phyloP scores from a whole-genome alignment of 2,797 vertebrate species.

The Delichon dasypus region DNA sequence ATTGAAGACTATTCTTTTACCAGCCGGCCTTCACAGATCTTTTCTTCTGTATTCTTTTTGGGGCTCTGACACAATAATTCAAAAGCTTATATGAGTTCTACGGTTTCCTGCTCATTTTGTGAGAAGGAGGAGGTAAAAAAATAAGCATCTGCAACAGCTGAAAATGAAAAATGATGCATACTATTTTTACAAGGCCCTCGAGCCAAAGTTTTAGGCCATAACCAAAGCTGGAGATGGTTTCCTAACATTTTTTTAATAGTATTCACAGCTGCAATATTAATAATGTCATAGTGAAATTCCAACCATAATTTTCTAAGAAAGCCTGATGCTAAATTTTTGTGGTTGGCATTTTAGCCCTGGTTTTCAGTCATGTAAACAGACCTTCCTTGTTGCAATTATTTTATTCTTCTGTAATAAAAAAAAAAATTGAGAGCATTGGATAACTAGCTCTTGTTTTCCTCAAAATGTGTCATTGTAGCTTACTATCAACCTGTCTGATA shows the following conservation, averaged over 20 bases:
- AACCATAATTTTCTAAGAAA: background rate
- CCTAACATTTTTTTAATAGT: background rate
- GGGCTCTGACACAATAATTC: background rate
- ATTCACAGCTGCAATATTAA: background rate
- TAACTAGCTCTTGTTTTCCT: background rate
- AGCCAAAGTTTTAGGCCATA: background rate
- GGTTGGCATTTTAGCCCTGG: background rate
- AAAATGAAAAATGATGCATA: background rate
- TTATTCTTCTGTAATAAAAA: background rate
- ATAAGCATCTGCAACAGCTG: background rate
- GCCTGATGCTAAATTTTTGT: background rate
- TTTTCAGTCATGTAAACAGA: background rate
- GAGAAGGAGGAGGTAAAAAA: background rate
- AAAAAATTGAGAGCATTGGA: background rate
- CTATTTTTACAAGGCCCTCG: background rate
- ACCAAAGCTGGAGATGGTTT: background rate
- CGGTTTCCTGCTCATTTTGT: background rate
- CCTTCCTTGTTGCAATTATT: background rate
- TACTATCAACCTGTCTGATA: background rate
- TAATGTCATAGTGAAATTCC: background rate
- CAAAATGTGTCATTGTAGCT: background rate
- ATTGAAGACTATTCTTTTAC: background rate
- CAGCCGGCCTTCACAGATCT: background rate
- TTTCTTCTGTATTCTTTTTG: background rate
- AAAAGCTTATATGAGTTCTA: background rate